Evolutionary conservation across 2,113 vertebrate genomes (phyloP).

Genomic region (Laticauda colubrina): DNA sequence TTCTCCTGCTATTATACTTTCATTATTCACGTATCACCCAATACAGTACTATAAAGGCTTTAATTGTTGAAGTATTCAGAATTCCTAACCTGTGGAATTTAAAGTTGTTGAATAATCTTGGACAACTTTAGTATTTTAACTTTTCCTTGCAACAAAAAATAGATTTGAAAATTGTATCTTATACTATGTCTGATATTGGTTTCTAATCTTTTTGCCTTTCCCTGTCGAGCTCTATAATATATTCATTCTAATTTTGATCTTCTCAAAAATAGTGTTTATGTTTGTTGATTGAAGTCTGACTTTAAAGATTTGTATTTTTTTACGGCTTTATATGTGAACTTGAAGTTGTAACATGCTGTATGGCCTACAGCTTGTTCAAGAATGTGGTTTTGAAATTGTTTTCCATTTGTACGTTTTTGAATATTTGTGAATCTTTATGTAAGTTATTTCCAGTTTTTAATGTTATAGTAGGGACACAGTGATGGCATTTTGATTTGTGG

Average conservation of each 20-base stretch:
- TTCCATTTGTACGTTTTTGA: not conserved
- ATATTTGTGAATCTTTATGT: not conserved
- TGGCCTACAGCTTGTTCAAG: not conserved
- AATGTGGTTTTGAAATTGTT: not conserved
- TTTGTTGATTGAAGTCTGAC: not conserved
- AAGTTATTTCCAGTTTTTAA: not conserved
- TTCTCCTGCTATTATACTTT: not conserved
- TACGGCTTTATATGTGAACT: not conserved
- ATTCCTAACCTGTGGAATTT: not conserved
- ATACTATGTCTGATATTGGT: not conserved
- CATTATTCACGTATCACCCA: not conserved
- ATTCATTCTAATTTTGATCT: not conserved
- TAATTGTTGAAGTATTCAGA: not conserved
- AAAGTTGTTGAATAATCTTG: not conserved
- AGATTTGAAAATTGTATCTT: not conserved
- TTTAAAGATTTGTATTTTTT: not conserved
- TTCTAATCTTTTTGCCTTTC: not conserved
- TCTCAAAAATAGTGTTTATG: not conserved
- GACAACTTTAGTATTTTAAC: not conserved
- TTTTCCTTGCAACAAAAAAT: not conserved
- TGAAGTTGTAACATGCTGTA: not conserved
- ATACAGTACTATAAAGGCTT: not conserved
- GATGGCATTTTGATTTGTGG: not conserved
- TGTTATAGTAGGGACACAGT: not conserved
- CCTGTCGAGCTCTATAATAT: not conserved